phyloP scores from a whole-genome alignment of 2,888 invertebrate species.

The Congeria kusceri region DNA sequence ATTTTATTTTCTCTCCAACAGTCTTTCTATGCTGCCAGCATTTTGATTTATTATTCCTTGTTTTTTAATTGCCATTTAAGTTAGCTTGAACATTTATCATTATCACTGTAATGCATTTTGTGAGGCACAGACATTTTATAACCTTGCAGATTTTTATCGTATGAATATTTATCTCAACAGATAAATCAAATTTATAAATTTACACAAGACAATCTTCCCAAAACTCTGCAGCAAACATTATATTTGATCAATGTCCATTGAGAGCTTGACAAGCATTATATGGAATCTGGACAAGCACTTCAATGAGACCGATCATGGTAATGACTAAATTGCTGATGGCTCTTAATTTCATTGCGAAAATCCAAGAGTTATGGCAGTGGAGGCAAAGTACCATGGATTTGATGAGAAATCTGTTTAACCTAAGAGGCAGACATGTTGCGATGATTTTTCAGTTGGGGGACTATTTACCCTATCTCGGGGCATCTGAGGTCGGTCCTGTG shows the following conservation, averaged over 20 bases:
- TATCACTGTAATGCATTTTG: too few relatives aligned
- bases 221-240: slow-evolving; percentile 5
- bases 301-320: slow-evolving; percentile 25
- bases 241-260: slow-evolving; percentile 30
- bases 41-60: too few relatives aligned
- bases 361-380: neutral
- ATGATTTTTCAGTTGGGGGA: neutral
- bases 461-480: neutral
- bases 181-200: too few relatives aligned
- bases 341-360: slow-evolving; percentile 20
- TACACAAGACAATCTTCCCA: neutral
- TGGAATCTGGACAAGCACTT: slow-evolving; percentile 25
- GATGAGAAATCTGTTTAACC: slow-evolving; percentile 11
- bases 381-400: slow-evolving; percentile 18
- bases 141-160: too few relatives aligned
- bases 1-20: too few relatives aligned
- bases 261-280: slow-evolving; percentile 31
- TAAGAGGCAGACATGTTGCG: slow-evolving; percentile 6
- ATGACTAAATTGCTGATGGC: slow-evolving; percentile 31
- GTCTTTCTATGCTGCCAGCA: too few relatives aligned
- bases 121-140: too few relatives aligned
- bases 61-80: too few relatives aligned
- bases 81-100: too few relatives aligned
- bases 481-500: neutral
- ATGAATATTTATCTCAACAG: too few relatives aligned